Conservation (phyloP, 2,113 vertebrate genomes). For the Varanus komodoensis region DNA sequence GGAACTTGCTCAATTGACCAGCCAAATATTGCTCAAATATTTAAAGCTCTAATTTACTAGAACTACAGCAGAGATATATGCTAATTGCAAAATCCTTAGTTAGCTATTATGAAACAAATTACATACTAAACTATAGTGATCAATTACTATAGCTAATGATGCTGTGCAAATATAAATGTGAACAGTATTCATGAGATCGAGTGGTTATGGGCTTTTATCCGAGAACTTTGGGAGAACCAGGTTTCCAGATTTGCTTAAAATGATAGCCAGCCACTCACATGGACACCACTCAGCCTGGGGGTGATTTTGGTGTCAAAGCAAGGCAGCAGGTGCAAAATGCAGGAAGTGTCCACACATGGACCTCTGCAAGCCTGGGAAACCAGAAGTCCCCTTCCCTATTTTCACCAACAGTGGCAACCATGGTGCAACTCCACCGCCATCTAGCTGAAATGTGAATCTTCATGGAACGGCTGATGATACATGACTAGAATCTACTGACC, state of each 20-base stretch:
- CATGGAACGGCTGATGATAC: neutral
- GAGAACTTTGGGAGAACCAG: neutral
- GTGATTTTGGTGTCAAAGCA: too few species aligned
- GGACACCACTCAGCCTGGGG: too few species aligned
- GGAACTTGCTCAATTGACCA: neutral
- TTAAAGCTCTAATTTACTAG: neutral
- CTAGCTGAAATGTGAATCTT: neutral
- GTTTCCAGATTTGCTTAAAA: neutral
- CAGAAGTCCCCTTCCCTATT: too few species aligned
- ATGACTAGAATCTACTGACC: neutral
- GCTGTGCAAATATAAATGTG: slow-evolving; percentile 1
- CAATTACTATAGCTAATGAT: neutral
- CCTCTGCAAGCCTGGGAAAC: too few species aligned
- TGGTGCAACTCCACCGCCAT: neutral
- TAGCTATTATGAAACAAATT: neutral
- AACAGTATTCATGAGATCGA: neutral
- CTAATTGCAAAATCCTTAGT: neutral
- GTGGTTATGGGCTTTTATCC: neutral
- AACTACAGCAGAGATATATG: neutral
- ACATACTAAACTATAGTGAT: neutral
- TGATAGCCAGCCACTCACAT: neutral
- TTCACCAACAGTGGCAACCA: too few species aligned
- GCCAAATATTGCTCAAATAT: neutral
- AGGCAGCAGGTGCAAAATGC: too few species aligned
- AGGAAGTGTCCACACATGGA: too few species aligned